Evolutionary conservation across 2,113 vertebrate genomes (phyloP).

Genomic region (Catagonus wagneri): DNA sequence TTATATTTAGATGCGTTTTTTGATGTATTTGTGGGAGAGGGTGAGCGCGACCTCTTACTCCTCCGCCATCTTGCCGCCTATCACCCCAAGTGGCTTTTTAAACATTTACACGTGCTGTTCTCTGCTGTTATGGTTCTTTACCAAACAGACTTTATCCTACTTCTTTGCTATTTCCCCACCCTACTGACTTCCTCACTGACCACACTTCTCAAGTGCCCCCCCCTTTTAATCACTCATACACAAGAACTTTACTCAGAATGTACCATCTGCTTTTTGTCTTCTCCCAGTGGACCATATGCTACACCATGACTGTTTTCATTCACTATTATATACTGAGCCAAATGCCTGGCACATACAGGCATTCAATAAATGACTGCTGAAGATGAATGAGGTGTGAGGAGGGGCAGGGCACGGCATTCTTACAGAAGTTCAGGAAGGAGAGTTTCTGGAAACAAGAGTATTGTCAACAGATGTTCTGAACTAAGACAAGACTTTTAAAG

Average conservation of each 20-base stretch:
- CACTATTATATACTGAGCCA: background rate
- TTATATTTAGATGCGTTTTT: too few relatives aligned
- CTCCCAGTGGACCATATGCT: background rate
- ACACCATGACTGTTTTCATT: background rate
- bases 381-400: background rate
- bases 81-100: background rate
- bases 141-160: background rate
- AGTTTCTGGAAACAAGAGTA: constrained; percentile 31
- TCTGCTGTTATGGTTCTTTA: background rate
- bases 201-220: background rate
- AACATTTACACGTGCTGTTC: background rate
- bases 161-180: background rate
- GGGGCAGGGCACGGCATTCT: background rate
- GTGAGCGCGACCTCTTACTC: too few relatives aligned
- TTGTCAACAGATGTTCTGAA: background rate
- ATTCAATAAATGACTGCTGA: background rate
- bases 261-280: background rate
- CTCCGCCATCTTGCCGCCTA: too few relatives aligned
- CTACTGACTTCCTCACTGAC: background rate
- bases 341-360: background rate
- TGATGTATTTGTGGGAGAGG: too few relatives aligned
- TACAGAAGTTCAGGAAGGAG: background rate
- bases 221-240: background rate
- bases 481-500: background rate
- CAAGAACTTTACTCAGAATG: background rate